A percentile compares a stretch with the other conserved stretches of the same genome.
Evolutionary conservation across 2,797 vertebrate genomes (phyloP).

Genomic region (Cynodonichthys magdalenae): DNA sequence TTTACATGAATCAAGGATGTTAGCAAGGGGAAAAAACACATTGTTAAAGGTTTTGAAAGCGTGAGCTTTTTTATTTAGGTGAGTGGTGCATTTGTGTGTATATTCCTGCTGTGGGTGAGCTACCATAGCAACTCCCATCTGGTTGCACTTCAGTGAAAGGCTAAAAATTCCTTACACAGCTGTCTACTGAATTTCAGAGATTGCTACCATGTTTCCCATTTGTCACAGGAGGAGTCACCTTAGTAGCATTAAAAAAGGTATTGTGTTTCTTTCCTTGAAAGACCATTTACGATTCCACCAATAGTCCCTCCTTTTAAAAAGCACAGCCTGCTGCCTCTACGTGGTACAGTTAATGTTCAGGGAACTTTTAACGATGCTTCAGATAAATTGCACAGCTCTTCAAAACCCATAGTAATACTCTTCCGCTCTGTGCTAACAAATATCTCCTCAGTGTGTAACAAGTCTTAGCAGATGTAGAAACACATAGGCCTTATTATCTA

Average conservation of each 20-base stretch:
- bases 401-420: constrained; percentile 10
- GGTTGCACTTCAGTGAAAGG: constrained; percentile 44
- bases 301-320: constrained; percentile 23
- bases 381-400: constrained; percentile 27
- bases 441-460: constrained; percentile 8
- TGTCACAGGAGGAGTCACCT: constrained; percentile 32
- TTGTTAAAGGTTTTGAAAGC: neutral
- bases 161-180: constrained; percentile 39
- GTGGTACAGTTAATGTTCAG: constrained; percentile 15
- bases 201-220: constrained; percentile 23
- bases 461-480: constrained; percentile 4
- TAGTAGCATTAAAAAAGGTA: constrained; percentile 36
- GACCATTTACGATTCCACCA: constrained; percentile 44
- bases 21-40: constrained; percentile 4
- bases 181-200: constrained; percentile 45
- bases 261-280: constrained; percentile 25
- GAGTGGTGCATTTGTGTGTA: constrained; percentile 6
- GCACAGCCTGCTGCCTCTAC: constrained; percentile 20
- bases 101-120: constrained; percentile 33
- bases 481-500: neutral
- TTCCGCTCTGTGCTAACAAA: constrained; percentile 11
- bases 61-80: constrained; percentile 7
- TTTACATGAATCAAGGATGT: neutral
- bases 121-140: constrained; percentile 48
- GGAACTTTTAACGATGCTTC: constrained; percentile 32